Base-by-base conservation (phyloP, 1,140 invertebrate species). In the Lordiphosa clarofinis region DNA sequence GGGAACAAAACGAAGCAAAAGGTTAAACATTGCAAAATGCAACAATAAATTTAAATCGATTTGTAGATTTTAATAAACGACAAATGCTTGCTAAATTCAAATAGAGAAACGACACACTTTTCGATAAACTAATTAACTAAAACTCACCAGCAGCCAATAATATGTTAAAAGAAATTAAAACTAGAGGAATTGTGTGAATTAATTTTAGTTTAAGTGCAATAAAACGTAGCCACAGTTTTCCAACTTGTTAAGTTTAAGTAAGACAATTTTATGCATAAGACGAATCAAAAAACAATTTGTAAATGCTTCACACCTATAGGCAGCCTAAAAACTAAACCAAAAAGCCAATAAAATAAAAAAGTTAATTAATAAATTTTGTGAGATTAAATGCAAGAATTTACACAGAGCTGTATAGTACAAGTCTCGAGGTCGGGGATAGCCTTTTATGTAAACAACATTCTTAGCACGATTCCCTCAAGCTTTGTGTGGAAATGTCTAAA, bases 11-110 rank as follows among this genome's bases (percentile, higher is more conserved):
- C 40, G 40, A 70, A 28, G 3, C 36, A 63, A 84, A 84, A 84
- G 65, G 78, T 84, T 84, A 86, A 84, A 82, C 78, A 82, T 82
- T 82, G 78, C 78, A 82, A 82, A 28, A 75, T 55, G 78, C 78
- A 84, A 84, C 78, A 84, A 84, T 84, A 84, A 84, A 73, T 70
- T 73, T 63, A 60, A 56, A 60, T 54, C 52, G 73, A 84, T 82
- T 82, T 84, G 78, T 84, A 78, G 73, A 73, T 73, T 86, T 78
- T 73, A 71, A 78, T 70, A n/a, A 9, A 49, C 6, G 7, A 36
- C 31, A 48, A 75, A 65, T 75, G 52, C 60, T 65, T 37, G 35
- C 19, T 42, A 8, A 54, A 70, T 47, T 8, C 48, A 52, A n/a
- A n/a, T n/a, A n/a, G n/a, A n/a, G n/a, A n/a, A n/a, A n/a, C n/a